phyloP scores from a whole-genome alignment of 2,888 invertebrate species.

The Gymnosoma rotundatum region DNA sequence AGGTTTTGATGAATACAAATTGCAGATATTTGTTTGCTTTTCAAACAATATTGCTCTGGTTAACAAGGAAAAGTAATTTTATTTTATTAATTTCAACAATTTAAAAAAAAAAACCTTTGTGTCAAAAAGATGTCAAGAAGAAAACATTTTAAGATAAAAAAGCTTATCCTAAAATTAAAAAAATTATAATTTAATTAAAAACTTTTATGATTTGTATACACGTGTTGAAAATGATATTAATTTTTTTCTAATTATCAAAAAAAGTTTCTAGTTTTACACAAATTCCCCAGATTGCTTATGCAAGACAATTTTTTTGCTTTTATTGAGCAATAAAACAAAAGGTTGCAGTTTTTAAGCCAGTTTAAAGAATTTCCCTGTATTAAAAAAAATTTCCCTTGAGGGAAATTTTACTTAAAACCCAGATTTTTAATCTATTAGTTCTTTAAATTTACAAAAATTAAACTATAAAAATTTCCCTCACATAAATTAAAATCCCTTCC shows the following conservation, averaged over 20 bases:
- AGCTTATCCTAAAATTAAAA: no score
- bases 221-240: neutral
- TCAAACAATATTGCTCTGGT: no score
- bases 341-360: no score
- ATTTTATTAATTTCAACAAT: no score
- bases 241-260: neutral
- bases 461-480: neutral
- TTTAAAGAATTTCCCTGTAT: neutral
- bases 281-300: neutral
- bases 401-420: neutral
- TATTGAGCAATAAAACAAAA: no score
- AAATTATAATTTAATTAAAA: no score
- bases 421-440: neutral
- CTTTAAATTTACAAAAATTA: neutral
- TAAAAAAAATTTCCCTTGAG: neutral
- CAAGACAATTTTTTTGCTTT: neutral
- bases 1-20: no score
- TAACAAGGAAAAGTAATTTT: no score
- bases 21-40: no score
- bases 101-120: no score
- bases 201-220: neutral
- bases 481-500: neutral
- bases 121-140: no score
- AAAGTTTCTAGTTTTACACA: neutral
- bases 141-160: no score